Evolutionary conservation across 2,888 invertebrate species (phyloP).

Genomic region (Epinotia ramella): DNA sequence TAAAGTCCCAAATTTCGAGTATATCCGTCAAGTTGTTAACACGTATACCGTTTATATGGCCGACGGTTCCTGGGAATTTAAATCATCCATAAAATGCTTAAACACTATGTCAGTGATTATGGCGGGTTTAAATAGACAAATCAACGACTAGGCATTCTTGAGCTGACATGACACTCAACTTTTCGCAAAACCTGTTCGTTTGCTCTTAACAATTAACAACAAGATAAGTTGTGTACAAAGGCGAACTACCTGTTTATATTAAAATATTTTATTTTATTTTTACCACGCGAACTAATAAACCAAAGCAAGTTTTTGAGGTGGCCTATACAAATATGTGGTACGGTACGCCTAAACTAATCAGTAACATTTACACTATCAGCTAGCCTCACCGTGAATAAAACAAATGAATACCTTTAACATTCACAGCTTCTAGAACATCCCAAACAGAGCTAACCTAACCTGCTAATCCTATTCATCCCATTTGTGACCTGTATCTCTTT

Average conservation of each 20-base stretch:
- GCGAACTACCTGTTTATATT: too few relatives aligned
- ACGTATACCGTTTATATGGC: slow-evolving; percentile 65
- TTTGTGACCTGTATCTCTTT: slow-evolving; percentile 20
- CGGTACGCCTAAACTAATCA: not conserved
- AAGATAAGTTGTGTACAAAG: too few relatives aligned
- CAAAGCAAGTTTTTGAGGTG: too few relatives aligned
- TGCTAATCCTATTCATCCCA: slow-evolving; percentile 34
- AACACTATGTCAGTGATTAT: slow-evolving; percentile 14
- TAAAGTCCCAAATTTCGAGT: slow-evolving; percentile 56
- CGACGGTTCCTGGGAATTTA: slow-evolving; percentile 40
- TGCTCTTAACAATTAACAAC: too few relatives aligned
- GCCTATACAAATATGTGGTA: not conserved
- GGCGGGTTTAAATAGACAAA: not conserved
- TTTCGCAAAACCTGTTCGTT: not conserved
- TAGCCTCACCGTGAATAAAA: slow-evolving; percentile 8
- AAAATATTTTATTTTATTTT: too few relatives aligned
- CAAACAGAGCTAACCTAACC: slow-evolving; percentile 20
- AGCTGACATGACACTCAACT: not conserved
- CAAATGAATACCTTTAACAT: not conserved
- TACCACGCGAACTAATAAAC: too few relatives aligned
- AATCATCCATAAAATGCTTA: slow-evolving; percentile 23
- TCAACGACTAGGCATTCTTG: too few relatives aligned
- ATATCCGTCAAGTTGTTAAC: slow-evolving; percentile 68
- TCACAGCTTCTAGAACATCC: slow-evolving; percentile 10
- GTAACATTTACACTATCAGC: slow-evolving; percentile 18